A percentile compares a stretch with the other conserved stretches of the same genome.
Evolutionary conservation across 1,140 invertebrate species (phyloP).

Genomic region (Portunus trituberculatus): DNA sequence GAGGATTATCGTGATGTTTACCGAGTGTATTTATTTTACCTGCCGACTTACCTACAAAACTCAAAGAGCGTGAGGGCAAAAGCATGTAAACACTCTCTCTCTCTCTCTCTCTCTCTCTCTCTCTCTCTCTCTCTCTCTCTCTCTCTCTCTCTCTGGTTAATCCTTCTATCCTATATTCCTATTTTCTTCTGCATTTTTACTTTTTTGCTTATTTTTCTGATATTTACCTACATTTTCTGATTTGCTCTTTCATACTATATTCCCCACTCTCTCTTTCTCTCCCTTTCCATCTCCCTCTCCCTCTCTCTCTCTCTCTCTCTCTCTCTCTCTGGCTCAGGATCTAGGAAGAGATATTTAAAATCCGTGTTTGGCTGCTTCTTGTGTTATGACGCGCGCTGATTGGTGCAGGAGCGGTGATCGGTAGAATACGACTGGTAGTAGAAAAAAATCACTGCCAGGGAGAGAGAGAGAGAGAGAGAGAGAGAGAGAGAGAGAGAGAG

Average conservation of each 20-base stretch:
- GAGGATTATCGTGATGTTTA: too few species aligned
- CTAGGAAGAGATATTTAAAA: not conserved
- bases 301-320: constrained; percentile 6
- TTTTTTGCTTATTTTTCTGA: too few species aligned
- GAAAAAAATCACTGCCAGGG: not conserved
- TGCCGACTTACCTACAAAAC: too few species aligned
- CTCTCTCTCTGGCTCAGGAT: not conserved
- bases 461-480: constrained; percentile 9
- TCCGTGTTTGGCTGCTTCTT: not conserved
- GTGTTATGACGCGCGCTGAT: not conserved
- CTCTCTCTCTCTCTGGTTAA: not conserved
- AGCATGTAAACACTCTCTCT: not conserved
- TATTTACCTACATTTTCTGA: too few species aligned
- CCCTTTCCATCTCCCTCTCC: not conserved
- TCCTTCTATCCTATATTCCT: not conserved
- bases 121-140: constrained; percentile 20
- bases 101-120: not conserved
- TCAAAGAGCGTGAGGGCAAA: too few species aligned
- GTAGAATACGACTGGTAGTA: not conserved
- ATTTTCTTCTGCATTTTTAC: too few species aligned
- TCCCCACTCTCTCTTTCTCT: not conserved
- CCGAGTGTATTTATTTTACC: too few species aligned
- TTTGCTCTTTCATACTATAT: too few species aligned
- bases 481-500: constrained; percentile 16
- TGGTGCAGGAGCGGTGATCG: not conserved